These are phyloP conservation scores for Philopedon plagiatum DNA, from an alignment of 2,888 invertebrate genomes.

Conservation along the genomic window DNA sequence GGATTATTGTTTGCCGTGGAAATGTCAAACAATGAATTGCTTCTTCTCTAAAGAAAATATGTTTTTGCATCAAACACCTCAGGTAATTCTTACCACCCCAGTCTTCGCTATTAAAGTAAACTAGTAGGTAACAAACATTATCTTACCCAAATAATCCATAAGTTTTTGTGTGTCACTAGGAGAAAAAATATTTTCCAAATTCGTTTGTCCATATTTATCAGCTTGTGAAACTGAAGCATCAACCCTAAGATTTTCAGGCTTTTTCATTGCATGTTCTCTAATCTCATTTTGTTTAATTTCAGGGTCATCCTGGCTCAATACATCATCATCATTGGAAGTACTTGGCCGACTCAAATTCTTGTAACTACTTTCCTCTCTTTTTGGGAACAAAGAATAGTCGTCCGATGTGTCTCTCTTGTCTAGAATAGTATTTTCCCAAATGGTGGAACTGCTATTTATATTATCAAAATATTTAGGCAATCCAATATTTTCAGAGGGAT, in stretches of 20 bases:
- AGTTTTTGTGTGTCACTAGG: conserved; percentile 44
- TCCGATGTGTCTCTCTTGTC: conserved; percentile 3
- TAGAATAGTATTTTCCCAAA: conserved; percentile 33
- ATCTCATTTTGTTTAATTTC: conserved; percentile 58
- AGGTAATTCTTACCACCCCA: too few species aligned
- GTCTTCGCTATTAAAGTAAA: too few species aligned
- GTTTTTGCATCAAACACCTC: too few species aligned
- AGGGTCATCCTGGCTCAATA: conserved; percentile 56
- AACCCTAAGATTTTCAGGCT: conserved; percentile 14
- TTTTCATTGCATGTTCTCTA: conserved; percentile 50
- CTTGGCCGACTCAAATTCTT: conserved; percentile 1
- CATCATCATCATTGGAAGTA: conserved; percentile 41
- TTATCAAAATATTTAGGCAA: conserved; percentile 49
- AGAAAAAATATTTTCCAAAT: conserved; percentile 47
- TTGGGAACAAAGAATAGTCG: conserved; percentile 40
- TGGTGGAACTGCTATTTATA: conserved; percentile 13
- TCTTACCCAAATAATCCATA: conserved; percentile 50
- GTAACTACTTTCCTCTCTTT: neutral
- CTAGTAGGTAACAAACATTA: neutral
- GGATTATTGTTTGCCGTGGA: too few species aligned
- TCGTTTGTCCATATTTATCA: conserved; percentile 7
- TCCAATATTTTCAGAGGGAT: conserved; percentile 35
- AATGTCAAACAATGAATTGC: too few species aligned
- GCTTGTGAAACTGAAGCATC: neutral
- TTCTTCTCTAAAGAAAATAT: too few species aligned